Percentiles rank a stretch among this genome's conserved stretches.
Evolutionary conservation across 2,888 invertebrate species (phyloP).

Genomic region (Heliconius charithonia): DNA sequence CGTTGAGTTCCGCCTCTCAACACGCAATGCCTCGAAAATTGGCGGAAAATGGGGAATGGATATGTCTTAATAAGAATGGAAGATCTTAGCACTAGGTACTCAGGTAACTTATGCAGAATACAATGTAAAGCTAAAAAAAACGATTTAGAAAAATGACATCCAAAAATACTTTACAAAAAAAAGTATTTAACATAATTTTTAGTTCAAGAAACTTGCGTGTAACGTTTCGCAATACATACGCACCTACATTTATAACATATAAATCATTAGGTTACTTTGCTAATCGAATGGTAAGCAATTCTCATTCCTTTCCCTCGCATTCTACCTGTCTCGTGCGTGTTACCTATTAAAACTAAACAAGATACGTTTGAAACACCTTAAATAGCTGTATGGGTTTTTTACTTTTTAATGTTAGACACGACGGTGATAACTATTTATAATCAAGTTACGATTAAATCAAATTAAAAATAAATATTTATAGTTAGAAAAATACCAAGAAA

Average conservation of each 20-base stretch:
- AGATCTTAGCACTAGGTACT: too few species aligned
- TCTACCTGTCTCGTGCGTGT: slow-evolving; percentile 19
- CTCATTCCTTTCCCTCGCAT: slow-evolving; percentile 34
- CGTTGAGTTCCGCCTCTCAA: too few species aligned
- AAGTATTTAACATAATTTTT: not conserved
- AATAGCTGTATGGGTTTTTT: not conserved
- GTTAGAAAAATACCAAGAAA: not conserved
- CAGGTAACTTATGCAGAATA: too few species aligned
- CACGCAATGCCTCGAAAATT: too few species aligned
- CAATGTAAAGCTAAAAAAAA: too few species aligned
- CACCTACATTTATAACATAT: slow-evolving; percentile 24
- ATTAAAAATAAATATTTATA: not conserved
- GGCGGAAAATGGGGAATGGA: too few species aligned
- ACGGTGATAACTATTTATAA: not conserved
- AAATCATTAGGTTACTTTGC: slow-evolving; percentile 37
- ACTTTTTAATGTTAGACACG: not conserved
- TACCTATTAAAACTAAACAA: slow-evolving; percentile 13
- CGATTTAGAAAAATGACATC: not conserved
- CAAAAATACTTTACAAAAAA: not conserved
- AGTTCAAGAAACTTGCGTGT: not conserved
- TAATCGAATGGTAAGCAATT: slow-evolving; percentile 38
- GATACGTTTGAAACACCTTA: not conserved
- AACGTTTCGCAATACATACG: not conserved
- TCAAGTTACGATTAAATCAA: not conserved
- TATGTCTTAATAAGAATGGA: too few species aligned